Base-by-base conservation (phyloP, 2,797 vertebrate genomes). In the Bothrops alternatus region DNA sequence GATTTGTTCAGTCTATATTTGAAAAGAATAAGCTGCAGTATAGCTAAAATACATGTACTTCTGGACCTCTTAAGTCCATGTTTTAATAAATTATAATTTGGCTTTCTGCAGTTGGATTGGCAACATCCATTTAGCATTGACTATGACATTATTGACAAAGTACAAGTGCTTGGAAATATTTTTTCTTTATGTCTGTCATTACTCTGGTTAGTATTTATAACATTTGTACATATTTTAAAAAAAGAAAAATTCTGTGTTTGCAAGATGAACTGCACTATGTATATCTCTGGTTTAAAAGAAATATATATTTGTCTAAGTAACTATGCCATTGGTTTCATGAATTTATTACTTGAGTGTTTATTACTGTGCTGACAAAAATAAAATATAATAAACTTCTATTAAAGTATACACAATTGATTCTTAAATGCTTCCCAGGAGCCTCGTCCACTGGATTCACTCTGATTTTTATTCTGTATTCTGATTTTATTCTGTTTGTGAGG, bases 301-400 rank as follows among this genome's bases (percentile, higher is more conserved):
- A 95, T 95, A 92, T 87, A 94, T 89, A 95, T 93, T 96, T 93
- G 93, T 91, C 90, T 95, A 95, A 63, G 94, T 94, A 94, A 95
- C 86, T 96, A 96, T 93, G 95, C 95, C 95, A 91, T 85, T 90
- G 93, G 93, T 96, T 96, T 96, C 97, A 94, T 96, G 96, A 97
- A 93, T 95, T 95, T 95, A 96, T 95, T 95, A 94, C 94, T 95
- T 96, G 92, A 91, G 96, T 97, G 95, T 96, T 96, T 96, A 95
- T 95, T 95, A 91, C 93, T 95, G 93, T 97, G 95, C 91, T 96
- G 91, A 94, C 95, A 96, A 97, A 95, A 96, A 90, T 93, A 91
- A 96, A 95, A 14, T 94, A 96, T 97, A 97, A 95, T 93, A 88
- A 94, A 93, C 69, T 42, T 60, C 93, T 91, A 91, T 89, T 92